phyloP scores from a whole-genome alignment of 1,140 invertebrate species.

The Babylonia areolata region DNA sequence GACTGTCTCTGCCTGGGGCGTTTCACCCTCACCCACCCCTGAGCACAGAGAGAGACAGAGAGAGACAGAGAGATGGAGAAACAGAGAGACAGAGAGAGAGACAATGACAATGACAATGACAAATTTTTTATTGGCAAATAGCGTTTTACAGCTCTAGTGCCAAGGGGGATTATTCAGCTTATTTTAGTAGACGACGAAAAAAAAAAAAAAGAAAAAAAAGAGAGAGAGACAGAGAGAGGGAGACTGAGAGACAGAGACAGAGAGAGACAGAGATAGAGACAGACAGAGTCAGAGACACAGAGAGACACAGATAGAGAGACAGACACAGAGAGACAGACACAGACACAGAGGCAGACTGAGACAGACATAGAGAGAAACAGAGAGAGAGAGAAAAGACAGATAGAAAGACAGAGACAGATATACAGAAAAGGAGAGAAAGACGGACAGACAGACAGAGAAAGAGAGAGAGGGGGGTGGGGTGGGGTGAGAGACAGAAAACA shows the following conservation, averaged over 20 bases:
- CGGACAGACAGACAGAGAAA: neutral
- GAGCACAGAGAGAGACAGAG: constrained; percentile 15
- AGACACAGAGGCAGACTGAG: no score
- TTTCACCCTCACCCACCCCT: no score
- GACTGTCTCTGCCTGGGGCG: no score
- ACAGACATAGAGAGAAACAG: constrained; percentile 14
- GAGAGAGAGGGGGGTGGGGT: constrained; percentile 29
- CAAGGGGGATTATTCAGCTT: no score
- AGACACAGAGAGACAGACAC: constrained; percentile 16
- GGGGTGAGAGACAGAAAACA: constrained; percentile 23
- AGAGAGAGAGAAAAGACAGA: constrained; percentile 27
- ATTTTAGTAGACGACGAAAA: no score
- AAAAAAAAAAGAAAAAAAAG: no score
- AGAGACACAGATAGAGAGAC: no score
- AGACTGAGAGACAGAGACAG: constrained; percentile 20
- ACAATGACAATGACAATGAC: no score
- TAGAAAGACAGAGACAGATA: constrained; percentile 16
- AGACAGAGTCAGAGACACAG: no score
- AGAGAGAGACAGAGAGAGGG: constrained; percentile 17
- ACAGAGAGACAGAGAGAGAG: neutral
- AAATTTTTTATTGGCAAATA: no score
- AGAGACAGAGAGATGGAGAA: constrained; percentile 16
- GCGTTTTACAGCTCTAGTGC: no score
- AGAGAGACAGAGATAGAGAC: constrained; percentile 17
- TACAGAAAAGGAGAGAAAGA: neutral